phyloP scores from a whole-genome alignment of 2,797 vertebrate genomes.

The Tadarida brasiliensis region DNA sequence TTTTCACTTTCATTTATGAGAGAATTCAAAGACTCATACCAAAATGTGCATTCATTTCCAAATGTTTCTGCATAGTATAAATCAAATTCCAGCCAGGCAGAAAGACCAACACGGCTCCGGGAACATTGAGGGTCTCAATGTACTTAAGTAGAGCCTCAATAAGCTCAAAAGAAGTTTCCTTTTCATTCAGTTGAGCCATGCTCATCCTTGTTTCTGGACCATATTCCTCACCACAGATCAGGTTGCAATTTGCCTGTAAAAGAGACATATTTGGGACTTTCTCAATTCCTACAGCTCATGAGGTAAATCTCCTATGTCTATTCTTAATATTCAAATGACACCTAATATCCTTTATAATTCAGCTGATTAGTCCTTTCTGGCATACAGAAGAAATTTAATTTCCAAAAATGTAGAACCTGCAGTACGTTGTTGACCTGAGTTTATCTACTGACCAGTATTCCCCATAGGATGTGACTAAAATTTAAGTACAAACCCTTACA shows the following conservation, averaged over 20 bases:
- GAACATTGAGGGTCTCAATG: conserved; percentile 94
- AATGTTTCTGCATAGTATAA: conserved; percentile 96
- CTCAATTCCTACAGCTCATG: neutral
- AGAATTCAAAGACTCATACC: conserved; percentile 87
- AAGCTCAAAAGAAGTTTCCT: conserved; percentile 97
- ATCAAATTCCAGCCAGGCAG: conserved; percentile 99
- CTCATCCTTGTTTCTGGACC: conserved; percentile 92
- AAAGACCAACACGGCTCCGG: conserved; percentile 95
- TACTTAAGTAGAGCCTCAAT: conserved; percentile 96
- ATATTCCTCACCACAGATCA: conserved; percentile 93
- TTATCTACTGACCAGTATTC: neutral
- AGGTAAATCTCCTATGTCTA: neutral
- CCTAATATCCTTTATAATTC: neutral
- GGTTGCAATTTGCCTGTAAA: conserved; percentile 94
- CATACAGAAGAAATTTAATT: neutral
- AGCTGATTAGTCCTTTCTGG: neutral
- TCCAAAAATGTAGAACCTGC: neutral
- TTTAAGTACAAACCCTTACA: neutral
- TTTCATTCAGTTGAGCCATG: conserved; percentile 95
- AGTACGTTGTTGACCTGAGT: neutral
- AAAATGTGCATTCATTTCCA: conserved; percentile 96
- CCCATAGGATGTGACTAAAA: neutral
- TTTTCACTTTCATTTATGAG: neutral
- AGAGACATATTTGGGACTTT: neutral
- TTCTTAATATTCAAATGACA: neutral